Conservation (phyloP, 2,797 vertebrate species). For the Carcharodon carcharias region DNA sequence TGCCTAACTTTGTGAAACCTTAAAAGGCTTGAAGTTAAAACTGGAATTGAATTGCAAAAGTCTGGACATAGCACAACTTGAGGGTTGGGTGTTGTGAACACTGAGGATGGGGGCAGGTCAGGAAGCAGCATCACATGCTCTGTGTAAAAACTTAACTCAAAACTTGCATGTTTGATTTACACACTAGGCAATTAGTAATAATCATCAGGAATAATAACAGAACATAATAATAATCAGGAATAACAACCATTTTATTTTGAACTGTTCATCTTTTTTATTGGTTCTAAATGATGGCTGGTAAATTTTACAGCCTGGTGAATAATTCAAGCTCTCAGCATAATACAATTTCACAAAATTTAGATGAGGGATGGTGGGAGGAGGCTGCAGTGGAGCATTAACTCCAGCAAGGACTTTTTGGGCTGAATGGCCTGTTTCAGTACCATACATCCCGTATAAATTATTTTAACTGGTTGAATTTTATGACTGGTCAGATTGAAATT, state of each 20-base stretch:
- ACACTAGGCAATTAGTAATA: too few species aligned
- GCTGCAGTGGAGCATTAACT: too few species aligned
- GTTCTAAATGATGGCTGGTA: background rate
- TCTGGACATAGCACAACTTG: background rate
- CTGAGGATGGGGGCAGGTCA: background rate
- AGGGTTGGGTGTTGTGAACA: background rate
- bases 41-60: background rate
- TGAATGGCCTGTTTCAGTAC: too few species aligned
- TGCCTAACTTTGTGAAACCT: background rate
- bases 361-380: too few species aligned
- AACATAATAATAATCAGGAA: background rate
- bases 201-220: too few species aligned
- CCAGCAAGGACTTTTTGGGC: too few species aligned
- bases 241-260: background rate
- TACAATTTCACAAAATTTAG: background rate
- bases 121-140: background rate
- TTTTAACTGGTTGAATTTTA: background rate
- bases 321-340: background rate
- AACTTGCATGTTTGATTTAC: background rate
- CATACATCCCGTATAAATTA: background rate
- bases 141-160: background rate
- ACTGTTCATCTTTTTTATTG: background rate
- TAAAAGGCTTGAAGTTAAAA: background rate
- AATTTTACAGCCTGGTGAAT: background rate
- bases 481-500: background rate